Percentiles rank a stretch among this genome's conserved stretches.
Conservation (phyloP, 2,113 vertebrate genomes). For the Pungitius pungitius region DNA sequence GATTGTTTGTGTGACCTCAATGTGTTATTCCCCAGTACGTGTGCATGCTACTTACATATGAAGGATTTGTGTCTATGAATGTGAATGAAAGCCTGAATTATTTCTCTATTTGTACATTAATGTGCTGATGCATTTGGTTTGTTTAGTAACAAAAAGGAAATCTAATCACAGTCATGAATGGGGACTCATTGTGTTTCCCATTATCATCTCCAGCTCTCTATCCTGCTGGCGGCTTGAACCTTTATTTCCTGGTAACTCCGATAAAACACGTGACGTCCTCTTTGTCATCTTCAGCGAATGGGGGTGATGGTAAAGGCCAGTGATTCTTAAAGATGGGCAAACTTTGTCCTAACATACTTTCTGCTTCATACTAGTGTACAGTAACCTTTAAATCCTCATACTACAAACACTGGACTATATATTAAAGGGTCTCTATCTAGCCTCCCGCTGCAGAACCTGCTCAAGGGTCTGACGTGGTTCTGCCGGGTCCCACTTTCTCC, state of each 20-base stretch:
- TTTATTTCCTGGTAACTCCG: slow-evolving; percentile 1
- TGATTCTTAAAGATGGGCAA: slow-evolving; percentile 10
- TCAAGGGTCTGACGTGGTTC: neutral
- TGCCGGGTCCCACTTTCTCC: neutral
- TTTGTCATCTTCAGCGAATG: neutral
- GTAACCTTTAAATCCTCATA: too few species aligned
- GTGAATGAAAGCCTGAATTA: neutral
- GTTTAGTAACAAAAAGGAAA: neutral
- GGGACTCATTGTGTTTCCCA: neutral
- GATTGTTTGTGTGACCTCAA: neutral
- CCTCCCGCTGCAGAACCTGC: too few species aligned
- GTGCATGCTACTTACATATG: neutral
- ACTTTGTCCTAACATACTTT: neutral
- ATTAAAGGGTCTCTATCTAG: neutral
- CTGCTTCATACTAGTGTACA: neutral
- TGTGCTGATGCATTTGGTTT: neutral
- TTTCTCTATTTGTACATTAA: neutral
- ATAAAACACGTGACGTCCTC: slow-evolving; percentile 15
- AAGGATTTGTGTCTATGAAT: slow-evolving; percentile 1
- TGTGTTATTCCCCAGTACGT: neutral
- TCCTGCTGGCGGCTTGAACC: neutral
- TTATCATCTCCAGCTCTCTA: neutral
- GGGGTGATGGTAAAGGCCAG: neutral
- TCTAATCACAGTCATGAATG: neutral
- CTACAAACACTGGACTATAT: neutral